Conservation (phyloP, 2,888 invertebrate genomes). For the Acanthosepion lycidas region DNA sequence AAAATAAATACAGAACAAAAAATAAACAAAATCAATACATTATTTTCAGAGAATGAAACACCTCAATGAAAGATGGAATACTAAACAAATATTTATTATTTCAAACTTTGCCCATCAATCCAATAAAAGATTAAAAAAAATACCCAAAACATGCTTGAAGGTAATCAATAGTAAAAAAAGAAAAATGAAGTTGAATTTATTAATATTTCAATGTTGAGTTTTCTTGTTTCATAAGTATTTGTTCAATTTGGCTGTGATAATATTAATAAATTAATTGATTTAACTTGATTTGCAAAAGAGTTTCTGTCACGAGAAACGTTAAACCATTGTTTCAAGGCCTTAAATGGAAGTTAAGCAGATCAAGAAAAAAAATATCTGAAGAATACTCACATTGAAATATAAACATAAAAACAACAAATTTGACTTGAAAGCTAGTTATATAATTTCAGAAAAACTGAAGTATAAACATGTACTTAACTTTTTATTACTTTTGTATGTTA, state of each 20-base stretch:
- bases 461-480: slow-evolving; percentile 33
- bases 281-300: too few species aligned
- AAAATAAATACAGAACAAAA: too few species aligned
- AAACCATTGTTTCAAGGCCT: too few species aligned
- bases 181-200: not conserved
- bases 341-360: not conserved
- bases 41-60: not conserved
- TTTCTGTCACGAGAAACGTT: too few species aligned
- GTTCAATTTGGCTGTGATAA: too few species aligned
- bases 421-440: not conserved
- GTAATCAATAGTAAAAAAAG: not conserved
- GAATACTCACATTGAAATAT: slow-evolving; percentile 8
- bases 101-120: not conserved
- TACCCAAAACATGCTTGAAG: not conserved
- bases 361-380: not conserved
- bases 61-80: not conserved
- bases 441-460: not conserved
- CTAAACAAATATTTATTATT: not conserved
- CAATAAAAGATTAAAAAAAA: not conserved
- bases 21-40: not conserved
- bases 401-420: not conserved
- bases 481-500: slow-evolving; percentile 22
- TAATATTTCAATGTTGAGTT: slow-evolving; percentile 4
- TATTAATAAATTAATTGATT: too few species aligned
- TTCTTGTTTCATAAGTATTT: not conserved